Base-by-base conservation (phyloP, 1,140 invertebrate genomes). In the Cardiocondyla obscurior region DNA sequence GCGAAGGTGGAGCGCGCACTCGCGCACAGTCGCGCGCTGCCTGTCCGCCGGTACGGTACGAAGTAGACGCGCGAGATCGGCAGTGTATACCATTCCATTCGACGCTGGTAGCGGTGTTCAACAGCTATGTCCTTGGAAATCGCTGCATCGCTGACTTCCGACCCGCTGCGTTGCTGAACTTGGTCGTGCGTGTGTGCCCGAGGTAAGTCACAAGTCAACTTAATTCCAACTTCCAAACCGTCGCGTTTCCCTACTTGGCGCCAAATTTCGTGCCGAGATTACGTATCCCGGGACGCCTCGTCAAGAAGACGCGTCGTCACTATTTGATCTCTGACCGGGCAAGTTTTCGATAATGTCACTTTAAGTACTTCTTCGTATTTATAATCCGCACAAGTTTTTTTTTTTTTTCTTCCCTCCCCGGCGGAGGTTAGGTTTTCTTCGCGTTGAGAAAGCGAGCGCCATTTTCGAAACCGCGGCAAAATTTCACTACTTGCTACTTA, bases 21-120 rank as follows among this genome's bases (percentile, higher is more conserved):
- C n/a, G 51, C 22, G 84, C 88, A 90, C 89, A 91, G 90, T 91
- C 85, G 89, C 83, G 86, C 87, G 86, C 65, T 64, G 77, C 81
- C 86, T 90, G 81, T 55, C 83, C 60, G 62, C 55, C 70, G 42
- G 65, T 55, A 81, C 58, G 58, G 58, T 36, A 19, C 57, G 57
- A 33, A 58, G 44, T 86, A 86, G 74, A 81, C 85, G 85, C 69
- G 74, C 62, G 62, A 46, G 58, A n/a, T n/a, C 55, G 33, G 46
- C 46, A 53, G 36, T 22, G 1, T 49, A 36, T 64, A 28, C n/a
- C 25, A 39, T 69, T 62, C 25, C 6, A 28, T 39, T 79, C 51
- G 46, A 36, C n/a, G 39, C 46, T 42, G 51, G 33, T n/a, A 82
- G 57, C 46, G 30, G 16, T 49, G 69, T 86, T 85, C 87, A 89